These are phyloP conservation scores for Rhadina sibilatrix DNA, from an alignment of 2,113 vertebrate genomes.

Conservation along the genomic window DNA sequence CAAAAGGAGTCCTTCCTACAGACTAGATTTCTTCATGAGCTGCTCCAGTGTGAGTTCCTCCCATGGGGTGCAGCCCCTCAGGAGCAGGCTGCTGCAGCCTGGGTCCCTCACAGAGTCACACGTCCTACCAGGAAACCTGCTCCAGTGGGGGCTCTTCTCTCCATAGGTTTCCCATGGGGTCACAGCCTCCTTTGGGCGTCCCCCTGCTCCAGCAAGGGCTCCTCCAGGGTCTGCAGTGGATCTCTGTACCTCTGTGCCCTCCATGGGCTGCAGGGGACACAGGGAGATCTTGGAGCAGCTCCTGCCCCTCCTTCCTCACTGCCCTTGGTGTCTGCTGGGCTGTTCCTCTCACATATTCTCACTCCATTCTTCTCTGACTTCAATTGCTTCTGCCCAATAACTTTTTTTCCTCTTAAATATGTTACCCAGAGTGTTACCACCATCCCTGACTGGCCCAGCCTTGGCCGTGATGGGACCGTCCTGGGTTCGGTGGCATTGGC, in stretches of 20 bases:
- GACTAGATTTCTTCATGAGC: not conserved
- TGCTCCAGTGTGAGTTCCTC: not conserved
- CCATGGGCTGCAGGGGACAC: not conserved
- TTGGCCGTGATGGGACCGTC: not conserved
- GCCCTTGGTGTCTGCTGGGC: not conserved
- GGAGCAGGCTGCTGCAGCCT: not conserved
- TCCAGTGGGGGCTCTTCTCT: not conserved
- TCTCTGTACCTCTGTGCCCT: not conserved
- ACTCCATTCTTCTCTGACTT: not conserved
- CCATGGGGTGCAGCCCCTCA: not conserved
- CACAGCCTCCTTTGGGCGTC: not conserved
- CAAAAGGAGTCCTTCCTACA: not conserved
- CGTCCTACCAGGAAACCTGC: not conserved
- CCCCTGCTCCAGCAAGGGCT: not conserved
- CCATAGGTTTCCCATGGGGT: not conserved
- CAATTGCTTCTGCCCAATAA: not conserved
- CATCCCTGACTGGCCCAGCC: not conserved
- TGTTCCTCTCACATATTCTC: not conserved
- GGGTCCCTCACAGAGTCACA: not conserved
- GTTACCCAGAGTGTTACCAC: not conserved
- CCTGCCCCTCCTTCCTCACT: not conserved
- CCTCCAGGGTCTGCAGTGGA: not conserved
- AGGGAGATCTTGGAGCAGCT: not conserved
- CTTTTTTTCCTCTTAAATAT: not conserved
- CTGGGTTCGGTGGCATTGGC: rapidly evolving